Evolutionary conservation across 1,140 invertebrate species (phyloP).

Genomic region (Aphelinus atriplicis): DNA sequence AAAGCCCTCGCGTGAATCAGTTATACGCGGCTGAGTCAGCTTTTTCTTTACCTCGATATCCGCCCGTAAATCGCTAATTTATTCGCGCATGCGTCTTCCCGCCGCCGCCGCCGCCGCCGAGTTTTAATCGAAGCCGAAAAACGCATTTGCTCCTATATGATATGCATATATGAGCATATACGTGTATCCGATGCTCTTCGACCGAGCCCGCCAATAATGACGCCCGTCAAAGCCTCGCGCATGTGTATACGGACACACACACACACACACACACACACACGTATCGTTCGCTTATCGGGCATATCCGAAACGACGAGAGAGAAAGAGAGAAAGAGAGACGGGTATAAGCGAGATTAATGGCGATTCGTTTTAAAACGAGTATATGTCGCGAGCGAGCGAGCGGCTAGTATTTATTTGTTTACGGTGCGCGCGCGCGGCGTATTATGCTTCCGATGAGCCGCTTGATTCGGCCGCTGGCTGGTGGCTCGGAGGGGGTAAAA

Average conservation of each 20-base stretch:
- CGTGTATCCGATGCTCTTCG: not conserved
- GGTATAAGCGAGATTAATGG: conserved; percentile 27
- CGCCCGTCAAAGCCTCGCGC: not conserved
- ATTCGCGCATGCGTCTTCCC: not conserved
- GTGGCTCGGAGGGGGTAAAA: not conserved
- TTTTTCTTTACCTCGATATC: not conserved
- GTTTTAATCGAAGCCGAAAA: conserved; percentile 2
- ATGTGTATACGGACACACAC: too few species aligned
- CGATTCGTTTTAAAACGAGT: conserved; percentile 14
- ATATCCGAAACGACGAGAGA: conserved; percentile 2
- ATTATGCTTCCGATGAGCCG: conserved; percentile 8
- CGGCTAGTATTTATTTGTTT: conserved; percentile 35
- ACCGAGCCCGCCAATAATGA: conserved; percentile 14
- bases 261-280: too few species aligned
- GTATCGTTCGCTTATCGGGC: conserved; percentile 6
- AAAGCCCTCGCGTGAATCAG: conserved; percentile 15
- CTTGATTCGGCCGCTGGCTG: not conserved
- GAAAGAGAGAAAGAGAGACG: too few species aligned
- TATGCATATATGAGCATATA: not conserved
- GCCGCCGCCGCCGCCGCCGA: not conserved
- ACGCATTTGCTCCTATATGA: not conserved
- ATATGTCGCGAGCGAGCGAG: not conserved
- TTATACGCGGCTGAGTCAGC: conserved; percentile 13
- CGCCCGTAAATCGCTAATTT: conserved; percentile 39
- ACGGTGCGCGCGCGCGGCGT: not conserved